Evolutionary conservation across 2,113 vertebrate species (phyloP), one percentile per base, ranked within the genome.

Genomic region (Rhea pennata): DNA sequence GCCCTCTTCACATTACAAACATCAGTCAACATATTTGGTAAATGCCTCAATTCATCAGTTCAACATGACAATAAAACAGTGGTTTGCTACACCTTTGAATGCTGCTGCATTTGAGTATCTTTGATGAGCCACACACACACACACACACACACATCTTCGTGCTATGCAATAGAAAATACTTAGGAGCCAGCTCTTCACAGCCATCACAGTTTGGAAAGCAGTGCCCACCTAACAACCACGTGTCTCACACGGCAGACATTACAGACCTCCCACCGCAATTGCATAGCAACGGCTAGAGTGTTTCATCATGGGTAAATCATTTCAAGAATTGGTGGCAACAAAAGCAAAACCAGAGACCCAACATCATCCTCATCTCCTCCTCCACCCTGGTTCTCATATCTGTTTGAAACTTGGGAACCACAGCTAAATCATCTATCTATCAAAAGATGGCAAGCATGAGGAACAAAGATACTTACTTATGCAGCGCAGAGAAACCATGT

Each of bases 401-500:
- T 1, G 0, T 58, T 26, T 66, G 21, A 36, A 70, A 65, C 50
- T n/a, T 50, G 14, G 31, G 26, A 77, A 50, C 5, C 39, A n/a
- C 9, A 72, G 13, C 20, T 58, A 39, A 69, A 50, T 10, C 26
- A 64, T 22, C 59, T 56, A 48, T 6, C 40, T 54, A 8, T 26
- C 39, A 26, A 66, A 76, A 84, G 40, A 29, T 22, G 54, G 22
- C 1, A 39, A 67, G 36, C 23, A 17, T 77, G 72, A 70, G 51
- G 80, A 77, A 62, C 48, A 65, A 11, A 9, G 20, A 15, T 46
- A 89, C 97, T 95, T 81, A 98, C 98, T 53, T 90, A 98, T 97
- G 53, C 98, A 98, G 51, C 95, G 97, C 40, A 98, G 80, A 21
- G 98, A 98, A 58, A 98, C 98, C 92, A 98, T 96, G 0, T 5